Percentiles rank a stretch among this genome's conserved stretches.
Conservation (phyloP, 2,113 vertebrate genomes). For the Morone chrysops region DNA sequence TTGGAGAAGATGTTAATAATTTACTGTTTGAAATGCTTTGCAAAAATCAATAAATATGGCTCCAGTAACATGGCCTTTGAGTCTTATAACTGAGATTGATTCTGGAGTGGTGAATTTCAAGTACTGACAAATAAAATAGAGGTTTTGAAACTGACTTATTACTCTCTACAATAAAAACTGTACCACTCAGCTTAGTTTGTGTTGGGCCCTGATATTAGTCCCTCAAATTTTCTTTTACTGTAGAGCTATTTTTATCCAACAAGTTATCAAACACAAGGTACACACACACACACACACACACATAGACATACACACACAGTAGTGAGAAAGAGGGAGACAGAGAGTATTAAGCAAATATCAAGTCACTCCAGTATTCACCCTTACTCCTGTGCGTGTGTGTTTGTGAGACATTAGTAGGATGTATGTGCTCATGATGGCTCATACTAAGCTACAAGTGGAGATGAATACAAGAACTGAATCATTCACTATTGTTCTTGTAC, state of each 20-base stretch:
- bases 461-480: constrained; percentile 28
- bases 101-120: neutral
- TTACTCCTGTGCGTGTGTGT: neutral
- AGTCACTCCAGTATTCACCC: neutral
- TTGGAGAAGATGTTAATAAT: neutral
- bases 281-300: neutral
- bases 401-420: constrained; percentile 2
- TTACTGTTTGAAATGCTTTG: neutral
- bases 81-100: neutral
- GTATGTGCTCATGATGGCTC: constrained; percentile 14
- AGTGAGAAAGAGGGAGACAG: neutral
- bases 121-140: neutral
- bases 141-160: neutral
- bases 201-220: neutral
- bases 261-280: neutral
- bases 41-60: neutral
- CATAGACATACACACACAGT: no score
- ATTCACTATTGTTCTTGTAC: constrained; percentile 20
- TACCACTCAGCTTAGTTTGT: neutral
- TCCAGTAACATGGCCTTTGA: neutral
- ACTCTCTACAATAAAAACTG: neutral
- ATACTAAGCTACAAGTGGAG: neutral
- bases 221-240: neutral
- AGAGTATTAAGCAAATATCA: neutral
- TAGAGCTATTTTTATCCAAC: neutral